Evolutionary conservation across 1,140 invertebrate genomes (phyloP).

Genomic region (Phymastichus coffea): DNA sequence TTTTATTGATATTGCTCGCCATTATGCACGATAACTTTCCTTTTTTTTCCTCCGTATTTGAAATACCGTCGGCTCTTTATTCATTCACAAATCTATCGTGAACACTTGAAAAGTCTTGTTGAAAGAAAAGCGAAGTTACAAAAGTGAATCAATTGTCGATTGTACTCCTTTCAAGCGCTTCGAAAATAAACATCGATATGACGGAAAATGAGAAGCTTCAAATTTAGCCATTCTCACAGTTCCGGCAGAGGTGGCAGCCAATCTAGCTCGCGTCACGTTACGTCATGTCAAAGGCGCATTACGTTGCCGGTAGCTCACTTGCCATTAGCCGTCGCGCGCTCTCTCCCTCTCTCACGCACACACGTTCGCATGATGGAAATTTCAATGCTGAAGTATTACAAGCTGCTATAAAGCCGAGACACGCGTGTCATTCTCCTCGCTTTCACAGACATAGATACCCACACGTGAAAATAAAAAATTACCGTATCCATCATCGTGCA

Average conservation of each 20-base stretch:
- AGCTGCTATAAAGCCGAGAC: conserved; percentile 34
- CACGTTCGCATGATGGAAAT: conserved; percentile 36
- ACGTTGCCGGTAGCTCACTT: conserved; percentile 39
- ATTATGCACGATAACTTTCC: no score
- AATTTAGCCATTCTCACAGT: no score
- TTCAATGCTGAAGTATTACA: no score
- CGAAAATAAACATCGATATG: conserved; percentile 10
- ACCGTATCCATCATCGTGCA: neutral
- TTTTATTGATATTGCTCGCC: no score
- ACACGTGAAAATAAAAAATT: neutral
- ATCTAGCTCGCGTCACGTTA: conserved; percentile 41
- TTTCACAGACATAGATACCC: neutral
- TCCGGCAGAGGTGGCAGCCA: no score
- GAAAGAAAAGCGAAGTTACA: no score
- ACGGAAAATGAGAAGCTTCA: neutral
- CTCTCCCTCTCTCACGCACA: no score
- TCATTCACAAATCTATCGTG: no score
- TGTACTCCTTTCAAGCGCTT: neutral
- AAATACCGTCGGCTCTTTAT: no score
- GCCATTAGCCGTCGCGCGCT: conserved; percentile 39
- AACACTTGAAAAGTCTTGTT: no score
- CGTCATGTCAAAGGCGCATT: conserved; percentile 35
- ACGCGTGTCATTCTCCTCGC: neutral
- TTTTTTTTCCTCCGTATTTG: no score
- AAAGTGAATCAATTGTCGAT: no score